Evolutionary conservation across 2,888 invertebrate species (phyloP).

Genomic region (Drosophila mettleri): DNA sequence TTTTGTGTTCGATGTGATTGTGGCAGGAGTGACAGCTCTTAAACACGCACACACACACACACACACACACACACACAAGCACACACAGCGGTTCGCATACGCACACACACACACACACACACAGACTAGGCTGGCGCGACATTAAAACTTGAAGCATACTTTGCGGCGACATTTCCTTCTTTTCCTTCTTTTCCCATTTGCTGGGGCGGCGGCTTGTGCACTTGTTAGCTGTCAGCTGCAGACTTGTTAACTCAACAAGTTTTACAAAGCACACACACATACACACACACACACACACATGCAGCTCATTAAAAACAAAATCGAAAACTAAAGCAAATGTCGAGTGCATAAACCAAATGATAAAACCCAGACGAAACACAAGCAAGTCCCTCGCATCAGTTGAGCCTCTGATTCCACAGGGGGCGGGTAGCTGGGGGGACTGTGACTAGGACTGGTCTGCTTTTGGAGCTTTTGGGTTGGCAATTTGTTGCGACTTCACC

Average conservation of each 20-base stretch:
- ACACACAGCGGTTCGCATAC: constrained; percentile 1
- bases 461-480: background rate
- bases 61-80: too few species aligned
- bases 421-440: too few species aligned
- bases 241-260: constrained; percentile 58
- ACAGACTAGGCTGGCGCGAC: constrained; percentile 12
- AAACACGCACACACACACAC: constrained; percentile 2
- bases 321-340: constrained; percentile 32
- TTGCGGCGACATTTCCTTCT: constrained; percentile 43
- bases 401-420: background rate
- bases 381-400: constrained; percentile 6
- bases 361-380: background rate
- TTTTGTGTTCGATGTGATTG: constrained; percentile 1
- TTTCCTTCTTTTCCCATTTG: background rate
- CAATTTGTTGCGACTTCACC: constrained; percentile 48
- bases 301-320: constrained; percentile 42
- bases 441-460: too few species aligned
- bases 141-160: constrained; percentile 63
- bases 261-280: constrained; percentile 24
- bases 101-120: constrained; percentile 1
- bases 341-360: constrained; percentile 15
- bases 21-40: constrained; percentile 33
- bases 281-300: constrained; percentile 6
- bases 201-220: background rate
- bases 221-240: constrained; percentile 46